Conservation (phyloP, 2,797 vertebrate genomes). For the Falco naumanni region DNA sequence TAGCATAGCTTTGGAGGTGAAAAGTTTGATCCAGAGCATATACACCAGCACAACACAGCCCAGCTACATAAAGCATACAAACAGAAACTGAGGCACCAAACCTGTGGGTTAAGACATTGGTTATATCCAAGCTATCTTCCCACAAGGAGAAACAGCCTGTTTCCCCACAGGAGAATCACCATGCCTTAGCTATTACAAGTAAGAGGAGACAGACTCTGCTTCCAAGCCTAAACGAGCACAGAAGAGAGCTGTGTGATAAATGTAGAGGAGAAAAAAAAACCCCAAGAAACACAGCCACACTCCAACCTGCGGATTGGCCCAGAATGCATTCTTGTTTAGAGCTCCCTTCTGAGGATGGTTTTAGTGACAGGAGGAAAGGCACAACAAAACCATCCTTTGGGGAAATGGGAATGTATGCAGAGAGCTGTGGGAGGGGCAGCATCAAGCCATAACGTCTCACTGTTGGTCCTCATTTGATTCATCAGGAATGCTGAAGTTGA, state of each 20-base stretch:
- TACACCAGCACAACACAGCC: background rate
- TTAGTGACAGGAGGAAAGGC: background rate
- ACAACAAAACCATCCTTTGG: background rate
- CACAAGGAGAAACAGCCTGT: background rate
- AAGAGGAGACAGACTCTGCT: background rate
- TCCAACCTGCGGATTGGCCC: background rate
- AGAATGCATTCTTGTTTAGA: background rate
- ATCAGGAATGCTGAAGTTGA: background rate
- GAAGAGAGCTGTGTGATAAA: background rate
- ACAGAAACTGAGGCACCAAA: background rate
- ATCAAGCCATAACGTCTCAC: background rate
- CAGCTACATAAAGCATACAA: background rate
- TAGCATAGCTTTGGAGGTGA: background rate
- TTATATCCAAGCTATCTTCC: background rate
- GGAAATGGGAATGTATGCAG: background rate
- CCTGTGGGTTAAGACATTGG: background rate
- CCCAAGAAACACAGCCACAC: background rate
- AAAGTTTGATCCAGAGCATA: background rate
- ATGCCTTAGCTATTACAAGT: background rate
- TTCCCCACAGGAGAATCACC: background rate
- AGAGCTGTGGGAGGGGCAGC: background rate
- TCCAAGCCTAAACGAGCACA: background rate
- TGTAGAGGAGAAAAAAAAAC: background rate
- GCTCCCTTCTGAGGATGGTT: background rate
- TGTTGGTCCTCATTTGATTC: rapidly evolving